Base-by-base conservation (phyloP, 2,888 invertebrate genomes). In the Ochlodes sylvanus region DNA sequence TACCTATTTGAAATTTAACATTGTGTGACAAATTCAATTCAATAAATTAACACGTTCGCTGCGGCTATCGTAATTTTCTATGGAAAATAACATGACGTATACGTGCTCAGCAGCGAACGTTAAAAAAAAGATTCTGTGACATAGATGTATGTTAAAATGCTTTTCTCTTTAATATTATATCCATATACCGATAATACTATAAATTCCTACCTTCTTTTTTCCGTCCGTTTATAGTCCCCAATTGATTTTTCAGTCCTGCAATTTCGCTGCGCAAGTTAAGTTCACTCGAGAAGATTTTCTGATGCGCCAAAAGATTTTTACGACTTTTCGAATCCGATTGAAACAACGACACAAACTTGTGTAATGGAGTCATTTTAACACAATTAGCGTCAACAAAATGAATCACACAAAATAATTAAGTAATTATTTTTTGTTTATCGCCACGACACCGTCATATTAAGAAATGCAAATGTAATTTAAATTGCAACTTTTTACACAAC, bases 281-380 rank as follows among this genome's bases (percentile, higher is more conserved):
- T 79, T 95, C 95, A 89, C 95, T 95, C n/a, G 91, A 85, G 79
- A 94, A 95, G 75, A 93, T 90, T 76, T 94, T 94, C 71, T 93
- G 94, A 67, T 88, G 88, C 55, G 70, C 65, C 50, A 87, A 80
- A 63, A 88, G 76, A 76, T 83, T 89, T 76, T 86, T 88, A 34
- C 87, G 84, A 78, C 89, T 92, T 73, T 94, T 94, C 41, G 90
- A 86, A 78, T 95, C 94, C 61, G 89, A 83, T 84, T 95, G 94
- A 80, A 95, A 95, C 73, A 95, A 90, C 68, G 95, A 94, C 72
- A 95, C 94, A 63, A 95, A 90, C 81, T 94, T 94, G 75, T 95
- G 94, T 54, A 95, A 83, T 41, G 95, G 95, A 77, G 94, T 94
- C 94, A 95, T 95, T 47, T 55, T 55, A 54, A 55, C 67, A 54